Evolutionary conservation across 2,888 invertebrate species (phyloP).

Genomic region (Sphecodes monilicornis): DNA sequence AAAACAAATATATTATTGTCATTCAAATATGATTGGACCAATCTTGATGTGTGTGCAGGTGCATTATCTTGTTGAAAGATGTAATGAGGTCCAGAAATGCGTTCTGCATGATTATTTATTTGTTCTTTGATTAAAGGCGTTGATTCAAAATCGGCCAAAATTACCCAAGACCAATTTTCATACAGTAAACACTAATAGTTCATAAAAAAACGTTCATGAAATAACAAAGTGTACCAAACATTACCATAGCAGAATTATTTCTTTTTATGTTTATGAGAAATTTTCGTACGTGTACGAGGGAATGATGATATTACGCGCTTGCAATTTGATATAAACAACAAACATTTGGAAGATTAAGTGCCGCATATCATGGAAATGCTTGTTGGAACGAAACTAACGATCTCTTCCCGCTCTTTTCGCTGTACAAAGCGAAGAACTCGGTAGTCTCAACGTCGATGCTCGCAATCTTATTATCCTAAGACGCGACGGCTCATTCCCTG

Average conservation of each 20-base stretch:
- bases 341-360: not conserved
- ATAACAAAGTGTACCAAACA: too few species aligned
- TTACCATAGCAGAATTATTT: not conserved
- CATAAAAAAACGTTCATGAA: too few species aligned
- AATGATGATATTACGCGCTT: not conserved
- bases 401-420: not conserved
- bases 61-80: too few species aligned
- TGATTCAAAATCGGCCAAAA: too few species aligned
- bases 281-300: not conserved
- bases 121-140: too few species aligned
- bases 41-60: too few species aligned
- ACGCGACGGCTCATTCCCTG: slow-evolving; percentile 15
- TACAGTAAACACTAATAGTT: not conserved
- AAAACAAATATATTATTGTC: too few species aligned
- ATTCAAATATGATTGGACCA: too few species aligned
- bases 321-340: not conserved
- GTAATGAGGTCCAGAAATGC: too few species aligned
- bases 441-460: slow-evolving; percentile 9
- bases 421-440: not conserved
- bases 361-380: not conserved
- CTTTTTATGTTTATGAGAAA: not conserved
- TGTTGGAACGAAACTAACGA: not conserved
- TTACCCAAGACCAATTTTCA: too few species aligned
- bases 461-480: slow-evolving; percentile 26
- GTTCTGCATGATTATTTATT: too few species aligned